A percentile compares a stretch with the other conserved stretches of the same genome.
Evolutionary conservation across 2,888 invertebrate species (phyloP).

Genomic region (Xestia sexstrigata): DNA sequence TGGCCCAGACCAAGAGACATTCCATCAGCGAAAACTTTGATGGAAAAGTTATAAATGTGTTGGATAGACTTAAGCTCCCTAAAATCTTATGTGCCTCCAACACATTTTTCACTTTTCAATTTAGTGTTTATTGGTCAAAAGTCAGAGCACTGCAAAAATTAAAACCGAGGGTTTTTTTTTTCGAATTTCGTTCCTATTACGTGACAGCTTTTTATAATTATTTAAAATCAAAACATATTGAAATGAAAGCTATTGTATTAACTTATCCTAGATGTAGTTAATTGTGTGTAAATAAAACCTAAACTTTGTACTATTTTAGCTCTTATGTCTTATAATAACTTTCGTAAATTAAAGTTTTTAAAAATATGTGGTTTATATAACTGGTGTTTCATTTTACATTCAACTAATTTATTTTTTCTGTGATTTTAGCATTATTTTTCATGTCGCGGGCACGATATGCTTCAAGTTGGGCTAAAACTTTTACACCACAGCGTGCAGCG

Average conservation of each 20-base stretch:
- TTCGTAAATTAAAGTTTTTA: constrained; percentile 68
- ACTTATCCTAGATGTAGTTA: constrained; percentile 47
- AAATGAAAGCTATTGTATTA: constrained; percentile 40
- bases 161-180: neutral
- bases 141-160: neutral
- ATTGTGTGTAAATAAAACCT: constrained; percentile 68
- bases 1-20: neutral
- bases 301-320: constrained; percentile 66
- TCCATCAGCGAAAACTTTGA: neutral
- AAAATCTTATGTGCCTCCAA: neutral
- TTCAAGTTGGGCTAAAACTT: neutral
- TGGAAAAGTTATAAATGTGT: neutral
- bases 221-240: constrained; percentile 16
- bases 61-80: neutral
- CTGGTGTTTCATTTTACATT: constrained; percentile 53
- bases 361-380: constrained; percentile 66
- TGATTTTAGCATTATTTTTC: neutral
- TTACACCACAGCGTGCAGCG: neutral
- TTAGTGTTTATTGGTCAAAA: neutral
- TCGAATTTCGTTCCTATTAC: neutral
- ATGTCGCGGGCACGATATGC: neutral
- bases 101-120: no score
- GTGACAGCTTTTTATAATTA: constrained; percentile 4
- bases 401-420: no score
- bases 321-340: constrained; percentile 61